These are phyloP conservation scores for Drosophila yooni DNA, from an alignment of 2,888 invertebrate species.

Conservation along the genomic window DNA sequence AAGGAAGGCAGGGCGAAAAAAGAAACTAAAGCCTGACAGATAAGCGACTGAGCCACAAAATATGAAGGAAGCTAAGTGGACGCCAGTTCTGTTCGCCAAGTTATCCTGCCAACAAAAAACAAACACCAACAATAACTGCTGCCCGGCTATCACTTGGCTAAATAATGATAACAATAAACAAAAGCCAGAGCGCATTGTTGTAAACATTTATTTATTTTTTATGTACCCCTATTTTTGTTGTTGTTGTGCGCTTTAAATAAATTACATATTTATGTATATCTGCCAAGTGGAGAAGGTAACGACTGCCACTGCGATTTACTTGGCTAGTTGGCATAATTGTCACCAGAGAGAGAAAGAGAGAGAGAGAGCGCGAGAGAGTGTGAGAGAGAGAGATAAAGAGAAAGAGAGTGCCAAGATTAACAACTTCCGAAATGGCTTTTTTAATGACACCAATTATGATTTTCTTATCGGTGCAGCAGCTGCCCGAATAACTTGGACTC, in stretches of 20 bases:
- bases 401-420: conserved; percentile 64
- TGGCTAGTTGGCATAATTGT: conserved; percentile 76
- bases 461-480: conserved; percentile 79
- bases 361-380: background rate
- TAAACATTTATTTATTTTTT: conserved; percentile 55
- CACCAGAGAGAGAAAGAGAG: background rate
- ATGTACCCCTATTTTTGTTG: conserved; percentile 42
- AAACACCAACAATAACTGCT: conserved; percentile 23
- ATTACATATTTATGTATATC: conserved; percentile 79
- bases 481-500: conserved; percentile 38
- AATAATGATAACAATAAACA: conserved; percentile 81
- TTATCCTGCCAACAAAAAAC: conserved; percentile 9
- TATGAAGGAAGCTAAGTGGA: conserved; percentile 31
- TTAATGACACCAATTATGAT: conserved; percentile 82
- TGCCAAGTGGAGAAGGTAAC: background rate
- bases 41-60: conserved; percentile 53
- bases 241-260: conserved; percentile 71
- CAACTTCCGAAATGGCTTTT: conserved; percentile 81
- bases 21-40: conserved; percentile 42
- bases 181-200: conserved; percentile 66
- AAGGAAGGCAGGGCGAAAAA: conserved; percentile 36
- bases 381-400: background rate
- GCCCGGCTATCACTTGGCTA: conserved; percentile 73
- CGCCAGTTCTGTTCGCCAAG: conserved; percentile 2
- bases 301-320: conserved; percentile 32